Evolutionary conservation across 2,797 vertebrate species (phyloP).

Genomic region (Enteromius mattozi): DNA sequence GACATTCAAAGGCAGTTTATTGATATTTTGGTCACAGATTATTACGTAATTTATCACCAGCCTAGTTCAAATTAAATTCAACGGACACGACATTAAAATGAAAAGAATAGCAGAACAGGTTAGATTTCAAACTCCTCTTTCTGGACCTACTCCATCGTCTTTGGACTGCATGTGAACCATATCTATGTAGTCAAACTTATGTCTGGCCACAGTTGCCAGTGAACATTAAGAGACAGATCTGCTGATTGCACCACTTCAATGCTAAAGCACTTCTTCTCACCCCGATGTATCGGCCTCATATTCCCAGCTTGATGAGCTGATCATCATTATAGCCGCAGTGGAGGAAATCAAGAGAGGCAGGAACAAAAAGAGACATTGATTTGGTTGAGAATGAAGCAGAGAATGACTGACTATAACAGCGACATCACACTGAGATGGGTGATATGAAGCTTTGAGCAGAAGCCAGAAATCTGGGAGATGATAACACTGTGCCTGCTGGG

Average conservation of each 20-base stretch:
- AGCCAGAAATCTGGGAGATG: constrained; percentile 22
- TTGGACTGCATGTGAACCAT: constrained; percentile 29
- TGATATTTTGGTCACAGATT: neutral
- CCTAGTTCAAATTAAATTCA: too few species aligned
- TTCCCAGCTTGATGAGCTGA: constrained; percentile 67
- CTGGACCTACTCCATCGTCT: constrained; percentile 38
- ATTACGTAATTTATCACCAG: too few species aligned
- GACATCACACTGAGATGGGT: neutral
- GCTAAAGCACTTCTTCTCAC: constrained; percentile 60
- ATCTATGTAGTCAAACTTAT: constrained; percentile 35
- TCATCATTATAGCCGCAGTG: constrained; percentile 59
- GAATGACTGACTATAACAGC: constrained; percentile 22
- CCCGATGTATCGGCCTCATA: constrained; percentile 65
- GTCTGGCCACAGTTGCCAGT: constrained; percentile 26
- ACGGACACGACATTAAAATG: neutral
- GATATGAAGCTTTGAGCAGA: constrained; percentile 14
- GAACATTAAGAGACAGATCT: constrained; percentile 64
- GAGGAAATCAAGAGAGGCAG: constrained; percentile 56
- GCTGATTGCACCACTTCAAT: constrained; percentile 61
- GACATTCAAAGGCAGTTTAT: neutral
- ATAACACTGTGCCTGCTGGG: constrained; percentile 12
- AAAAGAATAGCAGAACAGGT: neutral
- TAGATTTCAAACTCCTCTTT: constrained; percentile 14
- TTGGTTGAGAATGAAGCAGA: constrained; percentile 15
- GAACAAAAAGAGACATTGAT: constrained; percentile 34